Percentiles rank a stretch among this genome's conserved stretches.
Evolutionary conservation across 2,113 vertebrate species (phyloP).

Genomic region (Rhabdomys dilectus): DNA sequence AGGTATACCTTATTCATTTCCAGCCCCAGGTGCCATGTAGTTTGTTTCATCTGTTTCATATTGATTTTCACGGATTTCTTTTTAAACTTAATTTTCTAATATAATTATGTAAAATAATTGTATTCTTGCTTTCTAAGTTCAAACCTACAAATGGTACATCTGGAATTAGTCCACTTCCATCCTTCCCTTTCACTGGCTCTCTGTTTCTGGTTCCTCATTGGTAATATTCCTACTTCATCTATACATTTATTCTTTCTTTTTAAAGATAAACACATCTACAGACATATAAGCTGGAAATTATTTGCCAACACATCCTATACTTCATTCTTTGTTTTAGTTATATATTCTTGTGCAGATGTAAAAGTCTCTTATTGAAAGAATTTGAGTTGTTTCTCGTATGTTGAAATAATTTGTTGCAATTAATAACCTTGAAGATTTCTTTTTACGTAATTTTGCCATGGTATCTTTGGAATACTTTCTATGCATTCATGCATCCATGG

Average conservation of each 20-base stretch:
- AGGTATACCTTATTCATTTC: conserved; percentile 22
- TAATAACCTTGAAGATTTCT: conserved; percentile 7
- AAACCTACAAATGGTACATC: conserved; percentile 39
- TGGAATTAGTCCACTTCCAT: neutral
- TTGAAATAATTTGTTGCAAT: neutral
- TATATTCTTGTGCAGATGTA: neutral
- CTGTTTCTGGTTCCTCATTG: neutral
- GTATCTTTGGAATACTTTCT: neutral
- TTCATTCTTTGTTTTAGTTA: conserved; percentile 17
- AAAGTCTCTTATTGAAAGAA: neutral
- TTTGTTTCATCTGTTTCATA: conserved; percentile 51
- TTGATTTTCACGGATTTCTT: conserved; percentile 20
- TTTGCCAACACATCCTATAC: neutral
- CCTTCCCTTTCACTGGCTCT: neutral
- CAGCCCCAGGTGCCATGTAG: neutral
- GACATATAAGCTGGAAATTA: conserved; percentile 32
- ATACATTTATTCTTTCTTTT: conserved; percentile 13
- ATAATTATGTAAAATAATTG: conserved; percentile 52
- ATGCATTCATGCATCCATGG: too few species aligned
- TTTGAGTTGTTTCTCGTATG: conserved; percentile 37
- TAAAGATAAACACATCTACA: neutral
- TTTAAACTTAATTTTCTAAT: conserved; percentile 49
- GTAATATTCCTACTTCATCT: neutral
- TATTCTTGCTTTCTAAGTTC: conserved; percentile 16
- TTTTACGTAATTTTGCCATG: conserved; percentile 39